Evolutionary conservation across 2,888 invertebrate genomes (phyloP).

Genomic region (Magallana nippona): DNA sequence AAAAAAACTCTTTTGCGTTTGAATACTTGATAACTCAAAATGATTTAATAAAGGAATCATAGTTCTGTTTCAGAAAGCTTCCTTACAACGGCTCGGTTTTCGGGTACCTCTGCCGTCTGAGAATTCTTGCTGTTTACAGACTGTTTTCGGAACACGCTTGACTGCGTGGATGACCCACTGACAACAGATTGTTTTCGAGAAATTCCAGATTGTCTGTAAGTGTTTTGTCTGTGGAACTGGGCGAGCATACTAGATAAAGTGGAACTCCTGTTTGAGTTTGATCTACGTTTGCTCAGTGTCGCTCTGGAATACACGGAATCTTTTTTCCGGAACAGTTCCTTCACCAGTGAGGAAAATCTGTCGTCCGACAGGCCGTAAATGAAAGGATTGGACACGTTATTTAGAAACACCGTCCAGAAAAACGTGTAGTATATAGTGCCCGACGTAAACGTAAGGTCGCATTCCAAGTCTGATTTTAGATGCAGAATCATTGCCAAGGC

Average conservation of each 20-base stretch:
- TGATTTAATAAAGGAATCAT: too few relatives aligned
- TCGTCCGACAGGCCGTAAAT: slow-evolving; percentile 49
- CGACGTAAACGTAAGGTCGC: slow-evolving; percentile 12
- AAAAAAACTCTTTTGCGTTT: too few relatives aligned
- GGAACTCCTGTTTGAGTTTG: slow-evolving; percentile 9
- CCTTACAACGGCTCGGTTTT: neutral
- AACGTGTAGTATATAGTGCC: slow-evolving; percentile 42
- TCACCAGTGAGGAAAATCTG: slow-evolving; percentile 36
- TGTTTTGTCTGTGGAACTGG: neutral
- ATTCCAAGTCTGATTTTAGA: slow-evolving; percentile 42
- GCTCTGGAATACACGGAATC: neutral
- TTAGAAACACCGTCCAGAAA: slow-evolving; percentile 47
- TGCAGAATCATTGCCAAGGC: slow-evolving; percentile 42
- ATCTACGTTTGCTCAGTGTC: neutral
- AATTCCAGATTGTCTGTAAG: neutral
- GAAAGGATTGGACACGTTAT: slow-evolving; percentile 46
- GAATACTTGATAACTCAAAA: too few relatives aligned
- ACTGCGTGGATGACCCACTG: neutral
- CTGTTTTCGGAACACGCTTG: neutral
- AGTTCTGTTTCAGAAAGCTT: neutral
- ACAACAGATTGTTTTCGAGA: neutral
- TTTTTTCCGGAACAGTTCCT: neutral
- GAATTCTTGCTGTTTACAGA: neutral
- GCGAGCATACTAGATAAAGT: neutral
- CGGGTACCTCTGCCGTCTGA: neutral